Evolutionary conservation across 1,140 invertebrate species (phyloP).

Genomic region (Diplogasteroides magnus): DNA sequence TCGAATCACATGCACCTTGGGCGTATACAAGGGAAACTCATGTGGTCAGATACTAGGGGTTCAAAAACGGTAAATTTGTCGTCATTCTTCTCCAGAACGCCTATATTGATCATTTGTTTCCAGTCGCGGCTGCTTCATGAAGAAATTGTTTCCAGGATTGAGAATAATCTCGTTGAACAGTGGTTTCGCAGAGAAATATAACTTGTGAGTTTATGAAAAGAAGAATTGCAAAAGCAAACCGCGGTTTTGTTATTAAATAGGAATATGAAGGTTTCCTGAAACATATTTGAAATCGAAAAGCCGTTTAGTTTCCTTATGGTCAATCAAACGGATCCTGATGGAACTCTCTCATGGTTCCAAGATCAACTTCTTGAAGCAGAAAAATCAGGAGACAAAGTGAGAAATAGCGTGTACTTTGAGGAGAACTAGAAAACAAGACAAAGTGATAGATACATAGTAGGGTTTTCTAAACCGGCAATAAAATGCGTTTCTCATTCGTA

Average conservation of each 20-base stretch:
- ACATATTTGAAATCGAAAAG: not conserved
- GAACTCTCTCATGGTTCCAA: slow-evolving; percentile 87
- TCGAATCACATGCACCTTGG: not conserved
- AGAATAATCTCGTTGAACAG: slow-evolving; percentile 59
- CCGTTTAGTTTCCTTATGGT: slow-evolving; percentile 87
- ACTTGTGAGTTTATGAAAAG: slow-evolving; percentile 54
- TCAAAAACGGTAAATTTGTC: too few species aligned
- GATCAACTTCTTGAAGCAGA: slow-evolving; percentile 86
- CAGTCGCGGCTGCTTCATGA: slow-evolving; percentile 57
- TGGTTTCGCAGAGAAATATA: slow-evolving; percentile 57
- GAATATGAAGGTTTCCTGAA: too few species aligned
- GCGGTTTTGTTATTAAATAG: too few species aligned
- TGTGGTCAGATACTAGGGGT: not conserved
- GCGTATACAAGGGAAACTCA: not conserved
- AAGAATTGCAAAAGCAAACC: slow-evolving; percentile 5
- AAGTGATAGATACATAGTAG: too few species aligned
- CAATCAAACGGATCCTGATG: slow-evolving; percentile 88
- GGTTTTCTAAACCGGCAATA: too few species aligned
- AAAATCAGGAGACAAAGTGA: slow-evolving; percentile 75
- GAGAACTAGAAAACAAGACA: too few species aligned
- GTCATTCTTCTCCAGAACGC: too few species aligned
- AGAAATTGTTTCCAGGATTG: slow-evolving; percentile 52
- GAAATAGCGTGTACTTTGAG: slow-evolving; percentile 4
- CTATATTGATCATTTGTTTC: too few species aligned
- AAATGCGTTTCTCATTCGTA: too few species aligned